A percentile compares a stretch with the other conserved stretches of the same genome.
phyloP scores from a whole-genome alignment of 35 echinoderm and acorn worm species.

The Lytechinus pictus region DNA sequence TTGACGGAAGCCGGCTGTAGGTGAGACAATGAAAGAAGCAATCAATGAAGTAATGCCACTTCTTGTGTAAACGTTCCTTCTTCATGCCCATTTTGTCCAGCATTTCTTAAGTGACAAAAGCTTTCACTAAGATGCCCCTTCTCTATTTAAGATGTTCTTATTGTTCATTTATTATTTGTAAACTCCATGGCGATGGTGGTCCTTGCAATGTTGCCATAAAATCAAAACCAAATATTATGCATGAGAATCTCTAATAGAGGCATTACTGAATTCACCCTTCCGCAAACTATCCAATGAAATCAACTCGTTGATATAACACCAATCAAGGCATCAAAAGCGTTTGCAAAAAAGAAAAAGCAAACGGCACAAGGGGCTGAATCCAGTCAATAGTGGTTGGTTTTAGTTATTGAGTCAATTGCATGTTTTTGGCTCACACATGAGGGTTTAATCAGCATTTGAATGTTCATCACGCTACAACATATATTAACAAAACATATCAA shows the following conservation, averaged over 20 bases:
- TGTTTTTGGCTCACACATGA: background rate
- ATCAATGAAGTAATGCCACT: slow-evolving; percentile 40
- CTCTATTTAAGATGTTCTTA: background rate
- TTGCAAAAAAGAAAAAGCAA: no score
- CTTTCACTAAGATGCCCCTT: background rate
- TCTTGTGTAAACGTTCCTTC: background rate
- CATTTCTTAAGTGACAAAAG: background rate
- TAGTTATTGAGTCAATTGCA: background rate
- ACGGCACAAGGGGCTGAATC: no score
- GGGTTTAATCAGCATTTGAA: background rate
- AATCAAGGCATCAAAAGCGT: background rate
- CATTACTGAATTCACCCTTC: background rate
- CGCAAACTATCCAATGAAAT: background rate
- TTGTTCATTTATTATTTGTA: background rate
- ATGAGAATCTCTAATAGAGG: background rate
- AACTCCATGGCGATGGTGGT: no score
- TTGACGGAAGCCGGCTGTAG: slow-evolving; percentile 35
- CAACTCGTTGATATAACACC: background rate
- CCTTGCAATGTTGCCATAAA: no score
- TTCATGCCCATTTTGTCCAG: background rate
- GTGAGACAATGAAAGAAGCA: slow-evolving; percentile 48
- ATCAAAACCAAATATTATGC: no score
- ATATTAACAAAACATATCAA: background rate
- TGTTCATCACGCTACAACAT: no score
- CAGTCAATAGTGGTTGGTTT: no score